Base-by-base conservation (phyloP, 2,113 vertebrate genomes). In the Marmota monax region DNA sequence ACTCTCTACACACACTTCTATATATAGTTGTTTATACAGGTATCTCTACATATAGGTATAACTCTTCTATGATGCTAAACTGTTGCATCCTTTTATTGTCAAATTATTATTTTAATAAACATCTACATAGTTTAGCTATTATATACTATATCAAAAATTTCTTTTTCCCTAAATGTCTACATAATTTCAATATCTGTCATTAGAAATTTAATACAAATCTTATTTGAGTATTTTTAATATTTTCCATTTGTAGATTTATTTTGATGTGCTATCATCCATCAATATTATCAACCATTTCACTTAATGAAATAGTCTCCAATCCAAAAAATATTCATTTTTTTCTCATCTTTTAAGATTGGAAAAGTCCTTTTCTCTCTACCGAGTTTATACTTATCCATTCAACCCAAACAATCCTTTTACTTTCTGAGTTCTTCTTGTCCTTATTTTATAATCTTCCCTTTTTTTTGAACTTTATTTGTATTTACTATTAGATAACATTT, bases 201-300 rank as follows among this genome's bases (percentile, higher is more conserved):
- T 53, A 2, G 14, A 58, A 4, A 76, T 63, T 69, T 23, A 69
- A 13, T 91, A 4, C 3, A 42, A 72, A 78, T 79, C 2, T 88
- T 29, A 82, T 73, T 90, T 84, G 39, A 92, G 6, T 1, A 80
- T 34, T 92, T 79, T 85, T 58, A 90, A 74, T 58, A 80, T 65
- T 94, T 61, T 7, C 5, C 22, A 27, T 39, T 88, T 1, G 12
- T 25, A 84, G 70, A 65, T 65, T 27, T 29, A 67, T 92, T 7
- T 78, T 37, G 2, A 22, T 65, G 7, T 88, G 45, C 56, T 61
- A 7, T 45, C 12, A 74, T 9, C 20, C 39, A 14, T 9, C 10
- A 93, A 11, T 74, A 83, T 0, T 86, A 17, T 48, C 3, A 63
- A 9, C 5, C 12, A 63, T 48, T 34, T 70, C 7, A 67, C 2